Base-by-base conservation (phyloP, 2,797 vertebrate genomes). In the Acestrorhynchus altus region DNA sequence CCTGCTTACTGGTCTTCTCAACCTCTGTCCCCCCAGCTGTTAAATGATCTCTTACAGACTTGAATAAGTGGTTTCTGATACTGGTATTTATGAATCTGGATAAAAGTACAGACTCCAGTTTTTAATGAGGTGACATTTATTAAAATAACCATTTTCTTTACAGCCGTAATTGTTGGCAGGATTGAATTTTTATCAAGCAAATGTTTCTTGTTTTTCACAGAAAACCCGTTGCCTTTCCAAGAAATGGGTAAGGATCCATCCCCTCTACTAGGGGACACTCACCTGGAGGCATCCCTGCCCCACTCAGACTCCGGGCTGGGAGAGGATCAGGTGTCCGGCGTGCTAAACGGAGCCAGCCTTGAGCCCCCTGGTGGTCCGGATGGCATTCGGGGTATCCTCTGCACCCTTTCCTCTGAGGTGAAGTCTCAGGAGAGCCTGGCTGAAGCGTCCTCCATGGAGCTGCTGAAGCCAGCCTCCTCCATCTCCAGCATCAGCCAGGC, bases 291-390 rank as follows among this genome's bases (percentile, higher is more conserved):
- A 79, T 92, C 92, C 64, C 91, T 96, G 84, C 95, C 95, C 81
- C 95, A 94, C 85, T 94, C 94, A 3, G 96, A 98, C 90, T 97
- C 96, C 0, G 96, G 95, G 65, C 95, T 97, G 49, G 95, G 94
- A 78, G 95, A 96, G 40, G 96, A 98, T 76, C 95, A 95, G 66
- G 89, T 94, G 65, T 90, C 93, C 49, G 91, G 44, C 69, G 83
- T 96, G 87, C 90, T 96, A 31, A 97, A 97, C 49, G 96, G 96
- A 18, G 93, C 95, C 18, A 95, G 95, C 72, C 78, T 94, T 74
- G 94, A 96, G 77, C 85, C 91, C 26, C 60, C 87, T 1, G 94
- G 94, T 16, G 82, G 83, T 24, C 81, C 77, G 1, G 94, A 95
- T 31, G 91, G 93, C 76, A 91, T 95, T 92, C 94, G 93, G 0